phyloP scores from a whole-genome alignment of 1,140 invertebrate species.

The Pteromalus puparum region DNA sequence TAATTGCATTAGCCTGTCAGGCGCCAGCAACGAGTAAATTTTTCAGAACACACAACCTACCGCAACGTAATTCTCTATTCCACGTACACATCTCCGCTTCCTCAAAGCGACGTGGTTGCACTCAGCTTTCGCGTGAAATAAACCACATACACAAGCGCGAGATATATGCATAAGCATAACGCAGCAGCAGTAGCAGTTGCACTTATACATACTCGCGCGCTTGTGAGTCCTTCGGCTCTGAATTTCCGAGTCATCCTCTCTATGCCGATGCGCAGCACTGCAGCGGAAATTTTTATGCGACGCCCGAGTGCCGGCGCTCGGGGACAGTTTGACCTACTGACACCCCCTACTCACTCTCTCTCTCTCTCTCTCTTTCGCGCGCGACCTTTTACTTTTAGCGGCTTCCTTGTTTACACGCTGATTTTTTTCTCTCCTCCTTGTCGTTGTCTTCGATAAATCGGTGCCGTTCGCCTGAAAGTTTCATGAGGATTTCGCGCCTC shows the following conservation, averaged over 20 bases:
- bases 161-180: not conserved
- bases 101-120: not conserved
- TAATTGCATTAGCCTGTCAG: too few species aligned
- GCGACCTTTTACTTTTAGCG: conserved; percentile 4
- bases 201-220: not conserved
- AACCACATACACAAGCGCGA: not conserved
- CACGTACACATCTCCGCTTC: not conserved
- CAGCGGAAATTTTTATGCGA: conserved; percentile 40
- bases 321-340: conserved; percentile 28
- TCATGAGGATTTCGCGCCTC: not conserved
- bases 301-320: not conserved
- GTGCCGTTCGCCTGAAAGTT: not conserved
- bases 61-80: not conserved
- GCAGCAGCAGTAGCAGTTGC: not conserved
- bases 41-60: not conserved
- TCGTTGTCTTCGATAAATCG: not conserved
- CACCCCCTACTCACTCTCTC: not conserved
- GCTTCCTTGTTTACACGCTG: not conserved
- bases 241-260: conserved; percentile 18
- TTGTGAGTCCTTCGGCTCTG: not conserved
- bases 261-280: not conserved
- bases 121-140: not conserved
- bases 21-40: too few species aligned
- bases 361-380: not conserved
- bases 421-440: not conserved